Percentiles rank a stretch among this genome's conserved stretches.
phyloP scores from a whole-genome alignment of 1,140 invertebrate species.

The Scaptodrosophila lebanonensis region DNA sequence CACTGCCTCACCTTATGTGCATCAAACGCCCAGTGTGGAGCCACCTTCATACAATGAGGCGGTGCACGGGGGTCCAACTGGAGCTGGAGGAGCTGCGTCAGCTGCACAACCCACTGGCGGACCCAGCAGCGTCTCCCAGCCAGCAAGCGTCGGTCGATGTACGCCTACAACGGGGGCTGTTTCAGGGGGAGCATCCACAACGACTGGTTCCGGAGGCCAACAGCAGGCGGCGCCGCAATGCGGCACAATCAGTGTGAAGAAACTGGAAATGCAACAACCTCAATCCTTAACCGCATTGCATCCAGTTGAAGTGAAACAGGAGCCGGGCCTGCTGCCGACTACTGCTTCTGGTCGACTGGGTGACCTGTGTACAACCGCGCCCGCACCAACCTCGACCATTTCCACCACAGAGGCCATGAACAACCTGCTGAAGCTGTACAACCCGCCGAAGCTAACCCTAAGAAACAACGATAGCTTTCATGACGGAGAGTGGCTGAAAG shows the following conservation, averaged over 20 bases:
- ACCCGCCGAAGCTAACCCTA: conserved; percentile 84
- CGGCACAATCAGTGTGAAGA: conserved; percentile 66
- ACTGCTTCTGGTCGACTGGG: neutral
- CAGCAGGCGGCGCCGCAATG: conserved; percentile 20
- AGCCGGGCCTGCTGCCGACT: conserved; percentile 32
- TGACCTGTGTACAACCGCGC: neutral
- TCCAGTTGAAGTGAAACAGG: conserved; percentile 45
- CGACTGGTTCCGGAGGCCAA: neutral
- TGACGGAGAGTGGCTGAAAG: conserved; percentile 87
- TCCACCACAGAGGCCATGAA: conserved; percentile 57
- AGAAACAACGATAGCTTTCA: conserved; percentile 86
- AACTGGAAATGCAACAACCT: conserved; percentile 63
- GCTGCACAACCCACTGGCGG: conserved; percentile 18
- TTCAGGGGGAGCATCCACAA: neutral
- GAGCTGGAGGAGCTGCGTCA: neutral
- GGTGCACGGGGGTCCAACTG: conserved; percentile 21
- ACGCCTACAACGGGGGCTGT: conserved; percentile 39
- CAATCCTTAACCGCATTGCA: conserved; percentile 12
- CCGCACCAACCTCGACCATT: neutral
- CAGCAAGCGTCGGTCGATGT: conserved; percentile 30
- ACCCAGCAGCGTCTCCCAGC: conserved; percentile 51
- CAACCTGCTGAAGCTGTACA: conserved; percentile 77
- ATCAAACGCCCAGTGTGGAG: conserved; percentile 72
- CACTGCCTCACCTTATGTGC: conserved; percentile 73
- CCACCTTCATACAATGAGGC: conserved; percentile 59